phyloP scores from a whole-genome alignment of 2,113 vertebrate genomes.

The Caracal caracal region DNA sequence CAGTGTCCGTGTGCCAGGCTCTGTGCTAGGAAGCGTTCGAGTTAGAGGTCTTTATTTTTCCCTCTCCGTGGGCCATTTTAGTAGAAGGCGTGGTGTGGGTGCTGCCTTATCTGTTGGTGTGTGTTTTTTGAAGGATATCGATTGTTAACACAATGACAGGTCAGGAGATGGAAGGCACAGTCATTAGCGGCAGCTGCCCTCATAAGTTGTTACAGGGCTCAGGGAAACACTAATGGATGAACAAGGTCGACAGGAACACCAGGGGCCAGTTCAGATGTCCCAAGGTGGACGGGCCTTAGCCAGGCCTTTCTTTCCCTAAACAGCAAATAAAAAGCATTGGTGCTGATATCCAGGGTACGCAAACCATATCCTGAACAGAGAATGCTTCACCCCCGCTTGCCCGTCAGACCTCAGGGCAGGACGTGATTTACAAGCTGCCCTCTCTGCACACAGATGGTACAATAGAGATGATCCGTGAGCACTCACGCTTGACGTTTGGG shows the following conservation, averaged over 20 bases:
- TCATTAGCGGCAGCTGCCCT: constrained; percentile 73
- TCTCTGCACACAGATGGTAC: background rate
- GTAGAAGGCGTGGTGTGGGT: background rate
- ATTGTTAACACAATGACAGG: constrained; percentile 54
- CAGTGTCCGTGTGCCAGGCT: background rate
- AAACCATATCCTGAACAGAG: background rate
- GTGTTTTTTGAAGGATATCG: constrained; percentile 68
- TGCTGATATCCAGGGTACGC: background rate
- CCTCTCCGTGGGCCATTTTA: constrained; percentile 7
- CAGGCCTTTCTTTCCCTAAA: constrained; percentile 66
- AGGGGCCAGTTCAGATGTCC: constrained; percentile 50
- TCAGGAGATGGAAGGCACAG: constrained; percentile 76
- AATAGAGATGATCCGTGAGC: background rate
- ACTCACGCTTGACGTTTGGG: background rate
- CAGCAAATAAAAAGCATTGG: constrained; percentile 58
- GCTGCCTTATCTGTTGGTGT: constrained; percentile 8
- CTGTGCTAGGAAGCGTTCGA: background rate
- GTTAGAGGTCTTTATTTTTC: background rate
- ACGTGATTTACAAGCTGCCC: background rate
- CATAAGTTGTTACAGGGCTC: constrained; percentile 62
- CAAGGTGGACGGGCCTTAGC: constrained; percentile 49
- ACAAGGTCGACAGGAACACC: constrained; percentile 78
- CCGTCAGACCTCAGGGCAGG: no score
- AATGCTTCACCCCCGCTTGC: background rate
- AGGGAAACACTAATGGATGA: constrained; percentile 72